Base-by-base conservation (phyloP, 2,797 vertebrate species). In the Propithecus deckenii region DNA sequence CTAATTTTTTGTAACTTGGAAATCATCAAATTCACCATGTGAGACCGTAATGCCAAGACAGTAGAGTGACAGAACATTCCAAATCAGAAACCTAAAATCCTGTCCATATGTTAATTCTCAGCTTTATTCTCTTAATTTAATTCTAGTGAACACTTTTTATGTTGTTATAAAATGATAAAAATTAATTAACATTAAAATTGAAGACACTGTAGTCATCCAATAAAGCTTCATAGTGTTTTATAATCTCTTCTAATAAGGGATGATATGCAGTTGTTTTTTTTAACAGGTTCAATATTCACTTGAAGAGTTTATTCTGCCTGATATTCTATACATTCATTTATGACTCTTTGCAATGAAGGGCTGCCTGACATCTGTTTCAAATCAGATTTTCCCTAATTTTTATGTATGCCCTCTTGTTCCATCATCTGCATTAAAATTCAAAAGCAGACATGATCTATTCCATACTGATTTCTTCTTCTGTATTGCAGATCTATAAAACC, bases 351-450 rank as follows among this genome's bases (percentile, higher is more conserved):
- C 91, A 72, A 32, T 69, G 9, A 63, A 86, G 15, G 91, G 48
- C n/a, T 97, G 96, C 11, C 5, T 78, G 65, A 95, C 96, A 98
- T 98, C 95, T 98, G 98, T 94, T 98, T 98, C 93, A 91, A 98
- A 97, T 98, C 85, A 92, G 65, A 97, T 69, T 98, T 97, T 79
- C 94, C 97, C 97, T 97, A 96, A 98, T 98, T 98, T 98, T 96
- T 41, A 43, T 74, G 89, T 97, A 94, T 98, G 94, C 97, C 98
- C 96, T 98, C 96, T 97, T 98, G 94, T 98, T 98, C 95, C 86
- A 83, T 98, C 97, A 96, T 98, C 86, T 96, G 2, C 95, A 89
- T 92, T 97, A 98, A 98, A 98, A 96, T 97, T 98, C 94, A 97
- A 97, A 97, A 95, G 94, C 86, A 97, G 97, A 95, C 96, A 83